phyloP scores from a whole-genome alignment of 37 sponge, comb jelly and placozoan species.

The Eunapius fragilis region DNA sequence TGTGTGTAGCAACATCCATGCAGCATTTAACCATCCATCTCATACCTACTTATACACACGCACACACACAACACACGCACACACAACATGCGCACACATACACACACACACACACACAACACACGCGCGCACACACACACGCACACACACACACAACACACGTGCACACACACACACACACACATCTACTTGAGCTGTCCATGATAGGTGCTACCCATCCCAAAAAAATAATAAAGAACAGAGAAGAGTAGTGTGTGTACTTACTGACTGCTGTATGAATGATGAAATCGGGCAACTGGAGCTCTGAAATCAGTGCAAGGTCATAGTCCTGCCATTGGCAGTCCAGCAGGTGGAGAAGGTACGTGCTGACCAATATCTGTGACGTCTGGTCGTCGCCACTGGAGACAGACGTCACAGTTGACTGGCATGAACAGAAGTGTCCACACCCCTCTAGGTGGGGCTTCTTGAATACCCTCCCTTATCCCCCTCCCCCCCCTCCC shows the following conservation, averaged over 20 bases:
- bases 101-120: slow-evolving; percentile 11
- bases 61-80: too few relatives aligned
- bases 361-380: slow-evolving; percentile 25
- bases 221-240: too few relatives aligned
- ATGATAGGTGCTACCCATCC: too few relatives aligned
- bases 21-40: neutral
- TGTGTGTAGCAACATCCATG: neutral
- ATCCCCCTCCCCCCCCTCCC: neutral
- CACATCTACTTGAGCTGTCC: too few relatives aligned
- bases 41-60: neutral
- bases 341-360: slow-evolving; percentile 71
- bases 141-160: neutral
- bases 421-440: too few relatives aligned
- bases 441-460: too few relatives aligned
- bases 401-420: neutral
- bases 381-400: slow-evolving; percentile 26
- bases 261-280: slow-evolving; percentile 61
- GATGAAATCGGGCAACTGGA: slow-evolving; percentile 69
- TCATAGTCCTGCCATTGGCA: slow-evolving; percentile 88
- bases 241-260: too few relatives aligned
- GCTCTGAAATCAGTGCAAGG: slow-evolving; percentile 62
- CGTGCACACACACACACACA: neutral
- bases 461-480: neutral
- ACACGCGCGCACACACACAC: neutral
- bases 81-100: neutral